A percentile compares a stretch with the other conserved stretches of the same genome.
Evolutionary conservation across 1,140 invertebrate genomes (phyloP).

Genomic region (Procambarus virginalis): DNA sequence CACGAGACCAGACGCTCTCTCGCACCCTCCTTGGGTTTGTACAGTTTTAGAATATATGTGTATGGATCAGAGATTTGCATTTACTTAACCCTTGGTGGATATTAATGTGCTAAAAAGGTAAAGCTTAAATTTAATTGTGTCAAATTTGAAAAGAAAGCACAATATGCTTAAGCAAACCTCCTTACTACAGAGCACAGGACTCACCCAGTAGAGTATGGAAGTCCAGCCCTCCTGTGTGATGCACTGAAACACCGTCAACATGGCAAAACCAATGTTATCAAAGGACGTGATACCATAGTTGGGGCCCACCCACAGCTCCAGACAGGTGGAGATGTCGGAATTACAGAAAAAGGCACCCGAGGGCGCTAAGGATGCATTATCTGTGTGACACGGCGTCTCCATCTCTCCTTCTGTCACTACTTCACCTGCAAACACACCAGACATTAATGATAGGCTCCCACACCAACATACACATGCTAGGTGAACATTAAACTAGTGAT

Average conservation of each 20-base stretch:
- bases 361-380: slow-evolving; percentile 81
- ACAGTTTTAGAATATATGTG: too few species aligned
- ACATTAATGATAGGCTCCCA: background rate
- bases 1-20: too few species aligned
- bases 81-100: too few species aligned
- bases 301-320: slow-evolving; percentile 96
- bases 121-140: too few species aligned
- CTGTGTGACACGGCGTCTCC: slow-evolving; percentile 85
- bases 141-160: too few species aligned
- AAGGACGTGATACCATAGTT: slow-evolving; percentile 99
- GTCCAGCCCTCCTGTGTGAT: slow-evolving; percentile 99
- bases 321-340: slow-evolving; percentile 86
- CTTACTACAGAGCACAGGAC: slow-evolving; percentile 64
- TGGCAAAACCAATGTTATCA: slow-evolving; percentile 99
- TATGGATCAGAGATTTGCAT: too few species aligned
- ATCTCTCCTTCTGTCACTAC: slow-evolving; percentile 90
- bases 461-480: too few species aligned
- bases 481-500: too few species aligned
- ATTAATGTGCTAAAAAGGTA: too few species aligned
- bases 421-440: slow-evolving; percentile 79
- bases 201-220: slow-evolving; percentile 99
- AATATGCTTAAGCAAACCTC: background rate
- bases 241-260: slow-evolving; percentile 99
- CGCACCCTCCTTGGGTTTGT: too few species aligned
- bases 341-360: slow-evolving; percentile 89